Evolutionary conservation across 2,113 vertebrate genomes (phyloP).

Genomic region (Crypturellus undulatus): DNA sequence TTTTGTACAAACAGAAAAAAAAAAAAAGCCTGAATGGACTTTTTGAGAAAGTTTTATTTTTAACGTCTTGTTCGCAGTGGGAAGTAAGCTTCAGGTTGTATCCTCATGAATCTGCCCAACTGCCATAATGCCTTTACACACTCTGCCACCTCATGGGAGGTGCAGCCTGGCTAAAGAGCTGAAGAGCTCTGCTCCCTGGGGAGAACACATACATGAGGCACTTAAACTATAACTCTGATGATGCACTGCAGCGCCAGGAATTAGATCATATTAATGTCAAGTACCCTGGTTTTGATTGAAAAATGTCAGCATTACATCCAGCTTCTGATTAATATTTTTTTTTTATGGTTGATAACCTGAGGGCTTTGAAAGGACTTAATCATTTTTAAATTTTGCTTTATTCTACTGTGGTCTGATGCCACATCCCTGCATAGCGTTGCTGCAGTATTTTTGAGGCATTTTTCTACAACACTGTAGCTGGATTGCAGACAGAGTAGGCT

Average conservation of each 20-base stretch:
- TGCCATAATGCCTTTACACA: background rate
- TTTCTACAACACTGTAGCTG: background rate
- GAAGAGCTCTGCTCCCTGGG: background rate
- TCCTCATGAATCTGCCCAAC: background rate
- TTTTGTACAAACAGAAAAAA: background rate
- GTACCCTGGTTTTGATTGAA: background rate
- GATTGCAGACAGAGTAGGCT: background rate
- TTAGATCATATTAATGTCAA: background rate
- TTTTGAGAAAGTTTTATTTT: background rate
- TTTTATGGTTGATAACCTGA: background rate
- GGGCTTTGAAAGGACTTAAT: background rate
- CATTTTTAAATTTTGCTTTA: background rate
- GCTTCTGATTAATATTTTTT: background rate
- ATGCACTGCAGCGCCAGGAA: background rate
- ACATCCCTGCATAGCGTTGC: background rate
- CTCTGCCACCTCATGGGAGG: background rate
- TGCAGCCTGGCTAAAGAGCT: background rate
- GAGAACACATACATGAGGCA: fast-evolving
- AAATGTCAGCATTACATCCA: background rate
- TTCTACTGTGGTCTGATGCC: background rate
- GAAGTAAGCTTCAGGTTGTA: background rate
- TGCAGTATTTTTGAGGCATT: background rate
- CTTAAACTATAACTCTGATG: background rate
- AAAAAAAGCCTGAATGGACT: background rate
- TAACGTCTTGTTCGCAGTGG: background rate